Percentiles rank a stretch among this genome's conserved stretches.
Evolutionary conservation across 2,888 invertebrate genomes (phyloP).

Genomic region (Idaea aversata): DNA sequence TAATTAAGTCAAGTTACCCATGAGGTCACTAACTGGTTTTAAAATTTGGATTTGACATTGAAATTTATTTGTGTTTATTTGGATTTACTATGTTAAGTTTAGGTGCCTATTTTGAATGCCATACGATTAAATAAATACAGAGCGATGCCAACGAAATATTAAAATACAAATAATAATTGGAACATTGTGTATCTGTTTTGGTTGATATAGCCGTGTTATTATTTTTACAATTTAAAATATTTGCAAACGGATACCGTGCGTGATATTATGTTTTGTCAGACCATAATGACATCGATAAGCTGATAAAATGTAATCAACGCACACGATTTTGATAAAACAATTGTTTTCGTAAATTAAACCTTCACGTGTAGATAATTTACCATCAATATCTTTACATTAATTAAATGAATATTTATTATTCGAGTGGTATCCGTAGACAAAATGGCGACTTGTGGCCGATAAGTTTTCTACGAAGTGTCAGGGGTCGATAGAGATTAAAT

Average conservation of each 20-base stretch:
- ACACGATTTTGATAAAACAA: neutral
- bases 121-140: too few relatives aligned
- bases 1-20: neutral
- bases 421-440: conserved; percentile 11
- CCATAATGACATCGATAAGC: neutral
- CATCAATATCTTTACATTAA: neutral
- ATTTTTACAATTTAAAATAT: neutral
- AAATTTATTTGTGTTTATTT: too few relatives aligned
- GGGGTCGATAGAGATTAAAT: conserved; percentile 19
- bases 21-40: neutral
- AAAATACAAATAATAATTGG: too few relatives aligned
- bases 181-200: too few relatives aligned
- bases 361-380: conserved; percentile 3
- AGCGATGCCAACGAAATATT: too few relatives aligned
- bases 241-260: too few relatives aligned
- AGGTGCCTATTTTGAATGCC: too few relatives aligned
- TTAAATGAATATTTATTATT: conserved; percentile 6
- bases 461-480: conserved; percentile 9
- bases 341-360: conserved; percentile 9
- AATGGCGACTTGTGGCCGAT: conserved; percentile 11
- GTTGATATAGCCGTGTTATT: too few relatives aligned
- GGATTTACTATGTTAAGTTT: too few relatives aligned
- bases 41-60: neutral
- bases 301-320: neutral
- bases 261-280: neutral